These are phyloP conservation scores for Psittacula derbiana DNA, from an alignment of 2,797 vertebrate species.

Conservation along the genomic window DNA sequence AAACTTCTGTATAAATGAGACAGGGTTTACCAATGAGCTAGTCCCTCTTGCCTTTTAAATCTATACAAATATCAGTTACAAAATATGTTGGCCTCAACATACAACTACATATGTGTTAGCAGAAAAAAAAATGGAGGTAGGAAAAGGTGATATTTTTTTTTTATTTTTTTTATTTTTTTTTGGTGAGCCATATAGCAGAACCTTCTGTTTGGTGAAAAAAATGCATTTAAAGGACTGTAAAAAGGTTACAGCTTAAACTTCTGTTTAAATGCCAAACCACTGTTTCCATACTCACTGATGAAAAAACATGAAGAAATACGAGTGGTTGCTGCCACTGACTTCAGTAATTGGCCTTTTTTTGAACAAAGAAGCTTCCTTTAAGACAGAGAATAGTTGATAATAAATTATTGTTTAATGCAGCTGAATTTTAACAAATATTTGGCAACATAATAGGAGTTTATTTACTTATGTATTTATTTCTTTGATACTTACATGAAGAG, in stretches of 20 bases:
- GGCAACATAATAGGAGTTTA: neutral
- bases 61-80: neutral
- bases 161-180: accelerated
- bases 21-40: neutral
- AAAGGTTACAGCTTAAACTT: neutral
- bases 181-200: neutral
- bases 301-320: neutral
- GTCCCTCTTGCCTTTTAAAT: constrained; percentile 26
- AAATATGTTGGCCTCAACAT: neutral
- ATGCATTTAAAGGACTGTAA: neutral
- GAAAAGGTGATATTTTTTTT: neutral
- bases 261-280: neutral
- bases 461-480: neutral
- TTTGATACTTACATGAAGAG: neutral
- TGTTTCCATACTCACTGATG: neutral
- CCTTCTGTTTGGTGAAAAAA: neutral
- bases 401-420: neutral
- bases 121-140: neutral
- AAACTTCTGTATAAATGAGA: constrained; percentile 20
- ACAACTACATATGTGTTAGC: neutral
- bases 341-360: neutral
- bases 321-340: neutral
- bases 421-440: neutral
- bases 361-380: neutral
- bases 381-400: neutral